Percentiles rank a stretch among this genome's conserved stretches.
phyloP scores from a whole-genome alignment of 2,888 invertebrate species.

The Nysson spinosus region DNA sequence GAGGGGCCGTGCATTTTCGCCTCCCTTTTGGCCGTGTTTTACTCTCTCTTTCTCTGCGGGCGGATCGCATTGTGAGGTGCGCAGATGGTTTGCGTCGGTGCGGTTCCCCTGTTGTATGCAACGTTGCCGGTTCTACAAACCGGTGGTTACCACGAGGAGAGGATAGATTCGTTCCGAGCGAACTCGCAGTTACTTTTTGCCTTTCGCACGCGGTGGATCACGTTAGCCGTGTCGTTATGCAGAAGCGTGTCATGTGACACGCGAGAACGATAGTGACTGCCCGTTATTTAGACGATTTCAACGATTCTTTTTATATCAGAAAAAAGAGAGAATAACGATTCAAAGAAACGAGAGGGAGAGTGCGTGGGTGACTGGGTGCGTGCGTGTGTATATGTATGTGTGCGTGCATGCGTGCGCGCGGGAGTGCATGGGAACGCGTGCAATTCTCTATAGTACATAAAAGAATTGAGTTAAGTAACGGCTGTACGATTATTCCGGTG shows the following conservation, averaged over 20 bases:
- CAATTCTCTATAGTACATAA: no score
- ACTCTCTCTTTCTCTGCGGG: constrained; percentile 4
- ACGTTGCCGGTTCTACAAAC: constrained; percentile 50
- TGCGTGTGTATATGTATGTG: constrained; percentile 21
- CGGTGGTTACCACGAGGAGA: constrained; percentile 53
- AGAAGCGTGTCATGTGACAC: constrained; percentile 67
- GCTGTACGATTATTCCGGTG: no score
- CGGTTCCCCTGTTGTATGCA: constrained; percentile 34
- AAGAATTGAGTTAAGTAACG: no score
- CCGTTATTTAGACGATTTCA: constrained; percentile 24
- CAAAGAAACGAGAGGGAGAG: constrained; percentile 1
- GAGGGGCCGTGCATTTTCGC: no score
- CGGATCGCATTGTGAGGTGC: constrained; percentile 16
- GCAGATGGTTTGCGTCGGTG: constrained; percentile 55
- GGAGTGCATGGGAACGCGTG: background rate
- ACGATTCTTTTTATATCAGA: background rate
- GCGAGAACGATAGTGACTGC: constrained; percentile 45
- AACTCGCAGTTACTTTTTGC: constrained; percentile 69
- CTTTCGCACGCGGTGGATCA: constrained; percentile 63
- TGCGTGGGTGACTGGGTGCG: constrained; percentile 3
- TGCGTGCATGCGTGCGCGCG: constrained; percentile 3
- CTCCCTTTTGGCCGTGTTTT: constrained; percentile 4
- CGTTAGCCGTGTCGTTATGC: constrained; percentile 53
- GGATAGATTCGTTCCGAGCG: constrained; percentile 53
- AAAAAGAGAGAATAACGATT: constrained; percentile 2